Base-by-base conservation (phyloP, 2,888 invertebrate genomes). In the Xanthia togata region DNA sequence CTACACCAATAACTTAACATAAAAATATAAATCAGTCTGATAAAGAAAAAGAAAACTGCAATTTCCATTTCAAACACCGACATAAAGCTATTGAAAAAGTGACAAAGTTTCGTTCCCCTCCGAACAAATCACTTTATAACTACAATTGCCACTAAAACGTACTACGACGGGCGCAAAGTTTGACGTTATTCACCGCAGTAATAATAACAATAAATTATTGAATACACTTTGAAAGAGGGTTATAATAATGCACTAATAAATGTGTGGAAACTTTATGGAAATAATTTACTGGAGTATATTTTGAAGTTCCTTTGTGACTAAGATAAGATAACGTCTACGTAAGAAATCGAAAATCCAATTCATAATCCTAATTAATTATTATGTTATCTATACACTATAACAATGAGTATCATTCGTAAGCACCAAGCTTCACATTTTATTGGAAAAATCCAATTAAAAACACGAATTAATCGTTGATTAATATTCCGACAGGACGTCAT, bases 191-290 rank as follows among this genome's bases (percentile, higher is more conserved):
- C 85, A 89, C 71, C 85, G 92, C 93, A 93, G 95, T 95, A 94
- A 94, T 95, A 94, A 95, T 95, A 96, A 95, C 94, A 91, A 91
- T 96, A 96, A 95, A 96, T 95, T 93, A 87, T 89, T 88, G 84
- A 76, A 35, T 9, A 35, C 60, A 11, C 11, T 60, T 17, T 20
- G 31, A 38, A 31, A 35, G 50, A 71, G 73, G 69, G 78, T 59
- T 59, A 59, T 70, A 38, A 55, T 81, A 81, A 50, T 74, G 65
- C 47, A 77, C 31, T 76, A 76, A 73, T 81, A 73, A 72, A 80
- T 70, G 70, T 53, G 44, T 71, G 14, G 47, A 63, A 70, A 74
- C 62, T 84, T 63, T 20, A 17, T 17, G 14, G 35, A 73, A 35
- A 35, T 65, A 41, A 80, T 68, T 31, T 26, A n/a, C 3, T 2